These are phyloP conservation scores for Leptocoma aspasia DNA, from an alignment of 2,113 vertebrate genomes.

Conservation along the genomic window DNA sequence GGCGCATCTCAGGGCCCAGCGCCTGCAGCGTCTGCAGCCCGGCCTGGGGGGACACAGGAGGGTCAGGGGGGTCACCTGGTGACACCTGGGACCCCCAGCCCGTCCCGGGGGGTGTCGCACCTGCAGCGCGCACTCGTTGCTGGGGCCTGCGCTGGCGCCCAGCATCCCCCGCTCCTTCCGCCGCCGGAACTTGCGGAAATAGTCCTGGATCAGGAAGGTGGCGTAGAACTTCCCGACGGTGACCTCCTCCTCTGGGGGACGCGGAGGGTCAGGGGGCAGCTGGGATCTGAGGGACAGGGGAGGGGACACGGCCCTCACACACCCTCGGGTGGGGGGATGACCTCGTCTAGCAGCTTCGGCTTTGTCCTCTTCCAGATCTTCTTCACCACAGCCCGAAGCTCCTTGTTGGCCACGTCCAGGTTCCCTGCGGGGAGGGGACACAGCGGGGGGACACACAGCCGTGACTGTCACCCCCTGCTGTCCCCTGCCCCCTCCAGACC, in stretches of 20 bases:
- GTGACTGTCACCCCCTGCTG: neutral
- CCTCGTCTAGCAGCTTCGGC: neutral
- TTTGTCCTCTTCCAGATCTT: neutral
- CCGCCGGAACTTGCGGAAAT: conserved; percentile 14
- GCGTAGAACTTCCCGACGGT: neutral
- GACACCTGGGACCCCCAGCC: neutral
- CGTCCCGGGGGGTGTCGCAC: neutral
- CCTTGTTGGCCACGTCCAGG: neutral
- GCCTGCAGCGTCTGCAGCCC: conserved; percentile 5
- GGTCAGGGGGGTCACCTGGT: neutral
- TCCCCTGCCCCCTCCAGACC: neutral
- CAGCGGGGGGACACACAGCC: neutral
- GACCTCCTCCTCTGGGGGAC: neutral
- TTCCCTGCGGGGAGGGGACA: neutral
- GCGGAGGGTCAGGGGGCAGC: neutral
- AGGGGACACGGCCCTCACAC: neutral
- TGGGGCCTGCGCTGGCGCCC: neutral
- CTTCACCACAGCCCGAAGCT: neutral
- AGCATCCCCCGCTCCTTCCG: neutral
- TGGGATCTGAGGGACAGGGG: neutral
- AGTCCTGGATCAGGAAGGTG: conserved; percentile 13
- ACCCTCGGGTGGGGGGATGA: neutral
- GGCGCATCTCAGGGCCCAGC: neutral
- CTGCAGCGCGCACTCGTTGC: neutral
- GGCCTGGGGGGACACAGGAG: neutral